Base-by-base conservation (phyloP, 2,113 vertebrate genomes). In the Centropus bengalensis region DNA sequence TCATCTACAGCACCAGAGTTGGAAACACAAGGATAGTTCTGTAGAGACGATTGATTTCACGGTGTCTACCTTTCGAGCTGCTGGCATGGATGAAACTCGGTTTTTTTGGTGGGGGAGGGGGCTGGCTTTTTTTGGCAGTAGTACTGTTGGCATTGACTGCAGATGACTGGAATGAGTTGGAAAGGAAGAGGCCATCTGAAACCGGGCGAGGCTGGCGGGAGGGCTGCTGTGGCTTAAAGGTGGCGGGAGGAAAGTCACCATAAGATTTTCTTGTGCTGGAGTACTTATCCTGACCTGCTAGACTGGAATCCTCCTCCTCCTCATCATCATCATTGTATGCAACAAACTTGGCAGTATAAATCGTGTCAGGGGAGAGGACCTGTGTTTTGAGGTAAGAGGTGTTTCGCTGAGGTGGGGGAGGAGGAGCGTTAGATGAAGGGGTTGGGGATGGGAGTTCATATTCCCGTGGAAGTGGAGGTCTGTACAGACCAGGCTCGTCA, bases 301-400 rank as follows among this genome's bases (percentile, higher is more conserved):
- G 95, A 96, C 95, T 96, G 96, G 96, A 97, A 96, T 97, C 97
- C 94, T 97, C 97, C 96, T 98, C 97, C 88, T 98, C 97, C 2
- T 98, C 98, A 91, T 98, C 98, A 96, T 99, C 99, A 96, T 99
- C 99, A 97, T 98, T 97, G 98, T 99, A 99, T 73, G 99, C 98
- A 97, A 99, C 98, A 97, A 99, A 99, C 98, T 98, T 99, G 99
- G 99, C 99, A 97, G 99, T 99, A 98, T 99, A 99, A 98, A 99
- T 98, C 96, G 98, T 98, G 98, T 99, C 99, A 77, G 99, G 99
- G 98, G 99, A 99, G 97, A 98, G 97, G 97, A 98, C 99, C 98
- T 99, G 99, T 79, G 99, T 99, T 99, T 99, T 99, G 98, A 99
- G 99, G 99, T 99, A 99, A 98, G 99, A 99, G 97, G 99, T 98